These are phyloP conservation scores for Villa cingulata DNA, from an alignment of 2,888 invertebrate genomes.

Conservation along the genomic window DNA sequence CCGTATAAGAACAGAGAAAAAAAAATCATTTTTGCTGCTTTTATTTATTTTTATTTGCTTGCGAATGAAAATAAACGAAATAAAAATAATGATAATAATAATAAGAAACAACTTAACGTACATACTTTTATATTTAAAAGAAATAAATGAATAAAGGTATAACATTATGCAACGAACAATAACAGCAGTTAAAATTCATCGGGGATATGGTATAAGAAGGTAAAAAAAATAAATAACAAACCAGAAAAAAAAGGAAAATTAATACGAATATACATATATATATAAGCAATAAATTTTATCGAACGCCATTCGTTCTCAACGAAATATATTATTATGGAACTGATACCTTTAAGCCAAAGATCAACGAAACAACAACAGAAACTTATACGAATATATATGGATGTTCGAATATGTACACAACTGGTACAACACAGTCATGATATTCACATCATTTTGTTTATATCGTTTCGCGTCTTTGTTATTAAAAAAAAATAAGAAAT, in stretches of 20 bases:
- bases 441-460: neutral
- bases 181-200: neutral
- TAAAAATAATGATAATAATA: neutral
- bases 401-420: neutral
- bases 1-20: neutral
- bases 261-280: conserved; percentile 2
- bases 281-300: conserved; percentile 14
- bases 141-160: neutral
- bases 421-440: too few species aligned
- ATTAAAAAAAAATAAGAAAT: neutral
- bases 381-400: neutral
- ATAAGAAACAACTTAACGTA: neutral
- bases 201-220: too few species aligned
- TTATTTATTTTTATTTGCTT: too few species aligned
- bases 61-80: neutral
- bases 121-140: neutral
- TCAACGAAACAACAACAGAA: too few species aligned
- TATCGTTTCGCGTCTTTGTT: too few species aligned
- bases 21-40: too few species aligned
- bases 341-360: neutral
- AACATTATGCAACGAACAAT: neutral
- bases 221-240: neutral
- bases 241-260: neutral
- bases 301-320: conserved; percentile 12
- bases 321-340: conserved; percentile 9